Evolutionary conservation across 2,888 invertebrate genomes (phyloP).

Genomic region (Ennomos quercinarius): DNA sequence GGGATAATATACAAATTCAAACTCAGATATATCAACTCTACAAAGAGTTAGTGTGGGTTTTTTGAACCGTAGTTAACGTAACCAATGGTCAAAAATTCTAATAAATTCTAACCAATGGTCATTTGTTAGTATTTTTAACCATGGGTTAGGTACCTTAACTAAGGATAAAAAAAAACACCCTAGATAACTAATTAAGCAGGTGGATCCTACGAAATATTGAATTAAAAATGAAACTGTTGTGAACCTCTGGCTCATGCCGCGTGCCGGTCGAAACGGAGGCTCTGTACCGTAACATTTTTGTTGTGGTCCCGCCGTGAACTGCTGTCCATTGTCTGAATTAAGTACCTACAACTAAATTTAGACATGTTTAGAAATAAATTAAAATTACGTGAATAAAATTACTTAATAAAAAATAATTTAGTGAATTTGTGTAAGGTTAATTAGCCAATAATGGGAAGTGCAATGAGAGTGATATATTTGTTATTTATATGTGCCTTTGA

Average conservation of each 20-base stretch:
- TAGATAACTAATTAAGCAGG: too few species aligned
- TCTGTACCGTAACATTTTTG: constrained; percentile 76
- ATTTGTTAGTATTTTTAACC: too few species aligned
- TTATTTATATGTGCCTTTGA: constrained; percentile 58
- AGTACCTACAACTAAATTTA: constrained; percentile 24
- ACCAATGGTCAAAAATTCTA: too few species aligned
- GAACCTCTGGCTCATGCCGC: constrained; percentile 57
- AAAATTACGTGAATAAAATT: constrained; percentile 11
- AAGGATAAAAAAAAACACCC: too few species aligned
- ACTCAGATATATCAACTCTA: too few species aligned
- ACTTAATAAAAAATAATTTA: constrained; percentile 10
- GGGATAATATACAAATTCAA: too few species aligned
- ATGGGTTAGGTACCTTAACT: too few species aligned
- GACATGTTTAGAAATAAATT: constrained; percentile 16
- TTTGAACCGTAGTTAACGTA: too few species aligned
- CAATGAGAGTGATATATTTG: constrained; percentile 47
- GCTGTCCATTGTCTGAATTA: constrained; percentile 31
- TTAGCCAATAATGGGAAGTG: constrained; percentile 29
- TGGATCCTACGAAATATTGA: too few species aligned
- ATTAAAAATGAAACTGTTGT: constrained; percentile 48
- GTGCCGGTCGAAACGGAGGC: constrained; percentile 63
- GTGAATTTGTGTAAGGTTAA: constrained; percentile 16
- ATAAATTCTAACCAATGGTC: too few species aligned
- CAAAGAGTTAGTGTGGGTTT: too few species aligned
- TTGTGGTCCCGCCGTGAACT: constrained; percentile 56